These are phyloP conservation scores for Adela reaumurella DNA, from an alignment of 2,888 invertebrate genomes.

Conservation along the genomic window DNA sequence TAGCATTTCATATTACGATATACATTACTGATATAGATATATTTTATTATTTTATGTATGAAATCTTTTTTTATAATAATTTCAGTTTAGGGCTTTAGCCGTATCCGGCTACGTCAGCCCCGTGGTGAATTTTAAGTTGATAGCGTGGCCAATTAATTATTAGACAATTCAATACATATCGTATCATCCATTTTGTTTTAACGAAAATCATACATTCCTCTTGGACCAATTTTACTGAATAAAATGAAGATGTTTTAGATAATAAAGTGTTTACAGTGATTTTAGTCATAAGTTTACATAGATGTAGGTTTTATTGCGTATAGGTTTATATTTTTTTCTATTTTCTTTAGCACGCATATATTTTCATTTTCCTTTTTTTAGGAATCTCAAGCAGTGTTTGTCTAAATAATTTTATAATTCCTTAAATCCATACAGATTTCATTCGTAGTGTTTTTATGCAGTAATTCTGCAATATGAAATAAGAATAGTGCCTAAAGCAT, in stretches of 20 bases:
- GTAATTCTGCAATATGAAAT: slow-evolving; percentile 6
- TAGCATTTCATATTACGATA: neutral
- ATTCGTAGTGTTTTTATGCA: neutral
- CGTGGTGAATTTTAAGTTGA: too few relatives aligned
- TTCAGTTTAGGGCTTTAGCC: too few relatives aligned
- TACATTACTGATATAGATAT: too few relatives aligned
- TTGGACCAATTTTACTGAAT: neutral
- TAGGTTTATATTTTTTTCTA: too few relatives aligned
- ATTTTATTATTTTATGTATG: too few relatives aligned
- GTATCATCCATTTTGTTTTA: too few relatives aligned
- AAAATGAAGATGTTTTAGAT: neutral
- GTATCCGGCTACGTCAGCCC: too few relatives aligned
- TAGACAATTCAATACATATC: too few relatives aligned
- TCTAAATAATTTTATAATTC: neutral
- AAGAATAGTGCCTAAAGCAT: neutral
- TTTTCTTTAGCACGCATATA: too few relatives aligned
- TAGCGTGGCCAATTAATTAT: too few relatives aligned
- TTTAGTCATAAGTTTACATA: neutral
- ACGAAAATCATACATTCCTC: slow-evolving; percentile 1
- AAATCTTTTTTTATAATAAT: too few relatives aligned
- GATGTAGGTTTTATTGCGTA: neutral
- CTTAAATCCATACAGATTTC: neutral
- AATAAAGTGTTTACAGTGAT: neutral
- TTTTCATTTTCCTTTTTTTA: too few relatives aligned
- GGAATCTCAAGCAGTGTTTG: neutral